Evolutionary conservation across 2,888 invertebrate species (phyloP).

Genomic region (Philopedon plagiatum): DNA sequence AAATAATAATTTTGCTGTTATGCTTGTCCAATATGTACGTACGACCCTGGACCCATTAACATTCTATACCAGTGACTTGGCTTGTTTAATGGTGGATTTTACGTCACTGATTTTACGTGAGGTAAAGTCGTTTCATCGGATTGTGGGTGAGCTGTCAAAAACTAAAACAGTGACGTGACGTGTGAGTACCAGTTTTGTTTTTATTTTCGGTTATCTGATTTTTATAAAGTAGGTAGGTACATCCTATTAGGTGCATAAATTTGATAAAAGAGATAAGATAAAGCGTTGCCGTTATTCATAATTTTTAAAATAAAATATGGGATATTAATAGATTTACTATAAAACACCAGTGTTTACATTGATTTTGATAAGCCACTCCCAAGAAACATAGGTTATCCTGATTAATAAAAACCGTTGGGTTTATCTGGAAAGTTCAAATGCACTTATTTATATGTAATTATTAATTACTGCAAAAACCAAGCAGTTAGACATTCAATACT

Average conservation of each 20-base stretch:
- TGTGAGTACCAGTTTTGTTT: slow-evolving; percentile 14
- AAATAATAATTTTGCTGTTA: too few relatives aligned
- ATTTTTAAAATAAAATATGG: slow-evolving; percentile 1
- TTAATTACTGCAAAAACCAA: too few relatives aligned
- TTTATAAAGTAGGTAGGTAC: neutral
- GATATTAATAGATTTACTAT: slow-evolving; percentile 9
- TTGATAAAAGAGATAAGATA: slow-evolving; percentile 19
- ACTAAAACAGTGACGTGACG: slow-evolving; percentile 4
- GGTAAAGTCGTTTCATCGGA: slow-evolving; percentile 8
- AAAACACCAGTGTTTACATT: slow-evolving; percentile 16
- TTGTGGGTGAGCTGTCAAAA: slow-evolving; percentile 20
- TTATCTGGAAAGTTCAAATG: neutral
- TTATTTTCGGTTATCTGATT: slow-evolving; percentile 8
- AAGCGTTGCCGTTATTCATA: neutral
- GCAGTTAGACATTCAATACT: too few relatives aligned
- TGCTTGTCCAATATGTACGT: neutral
- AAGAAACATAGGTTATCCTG: neutral
- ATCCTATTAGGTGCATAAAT: neutral
- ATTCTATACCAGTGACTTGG: slow-evolving; percentile 5
- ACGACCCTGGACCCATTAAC: neutral
- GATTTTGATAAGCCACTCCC: slow-evolving; percentile 25
- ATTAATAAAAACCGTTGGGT: neutral
- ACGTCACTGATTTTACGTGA: neutral
- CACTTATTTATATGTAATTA: too few relatives aligned
- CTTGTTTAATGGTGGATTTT: slow-evolving; percentile 7